A percentile compares a stretch with the other conserved stretches of the same genome.
Conservation (phyloP, 2,888 invertebrate genomes). For the Mystacides longicornis region DNA sequence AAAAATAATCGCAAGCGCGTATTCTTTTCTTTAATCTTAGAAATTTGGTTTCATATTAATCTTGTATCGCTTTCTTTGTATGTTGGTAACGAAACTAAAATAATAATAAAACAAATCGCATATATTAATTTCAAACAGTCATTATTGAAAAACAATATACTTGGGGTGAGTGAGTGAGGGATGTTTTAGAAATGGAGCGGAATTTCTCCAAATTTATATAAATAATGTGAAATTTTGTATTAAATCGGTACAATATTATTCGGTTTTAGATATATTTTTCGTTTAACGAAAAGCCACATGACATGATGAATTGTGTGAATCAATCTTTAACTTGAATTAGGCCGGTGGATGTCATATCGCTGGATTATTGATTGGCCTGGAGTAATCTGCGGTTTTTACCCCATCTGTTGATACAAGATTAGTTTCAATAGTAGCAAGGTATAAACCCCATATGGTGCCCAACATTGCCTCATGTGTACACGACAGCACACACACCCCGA, state of each 20-base stretch:
- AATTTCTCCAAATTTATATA: not conserved
- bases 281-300: not conserved
- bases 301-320: not conserved
- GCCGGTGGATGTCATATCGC: not conserved
- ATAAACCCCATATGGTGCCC: not conserved
- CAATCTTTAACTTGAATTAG: not conserved
- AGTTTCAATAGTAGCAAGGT: not conserved
- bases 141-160: no score
- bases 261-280: not conserved
- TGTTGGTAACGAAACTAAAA: no score
- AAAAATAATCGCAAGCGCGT: no score
- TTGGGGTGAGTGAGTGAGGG: no score
- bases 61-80: no score
- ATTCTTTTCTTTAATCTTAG: no score
- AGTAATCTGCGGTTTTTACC: not conserved
- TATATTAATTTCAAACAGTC: no score
- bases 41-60: no score
- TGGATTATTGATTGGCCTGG: not conserved
- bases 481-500: no score
- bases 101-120: no score
- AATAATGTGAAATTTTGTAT: not conserved
- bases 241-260: no score
- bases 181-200: not conserved
- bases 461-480: no score
- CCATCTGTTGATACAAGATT: conserved; percentile 1